Base-by-base conservation (phyloP, 2,113 vertebrate genomes). In the Pristiophorus japonicus region DNA sequence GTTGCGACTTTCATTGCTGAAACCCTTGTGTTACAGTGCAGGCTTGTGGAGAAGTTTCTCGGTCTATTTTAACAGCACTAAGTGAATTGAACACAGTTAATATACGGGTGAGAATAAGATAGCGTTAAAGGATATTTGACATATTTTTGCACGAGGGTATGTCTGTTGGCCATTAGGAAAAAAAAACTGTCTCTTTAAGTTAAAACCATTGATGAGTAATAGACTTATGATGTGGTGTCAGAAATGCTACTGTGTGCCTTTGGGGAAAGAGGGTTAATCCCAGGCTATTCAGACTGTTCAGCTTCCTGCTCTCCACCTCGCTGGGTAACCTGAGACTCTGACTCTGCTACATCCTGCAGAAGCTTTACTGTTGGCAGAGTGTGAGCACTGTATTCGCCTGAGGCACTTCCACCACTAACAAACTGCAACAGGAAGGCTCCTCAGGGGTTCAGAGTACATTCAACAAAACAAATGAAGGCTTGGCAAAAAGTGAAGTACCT, bases 331-430 rank as follows among this genome's bases (percentile, higher is more conserved):
- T 70, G 93, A 94, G 66, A 45, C 66, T 94, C 93, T 47, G 93
- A 94, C 93, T 94, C 93, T 94, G 93, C 93, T 94, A 94, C 93
- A 94, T 94, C 93, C 93, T 94, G 93, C 66, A 94, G 93, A 94
- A 67, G 93, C 93, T 94, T 94, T 94, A 70, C 93, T 94, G 93
- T 94, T 94, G 93, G 66, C 93, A 73, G 93, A 94, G 73, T 51
- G 93, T 94, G 70, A 73, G 93, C 93, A 94, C 93, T 73, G 66
- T 70, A 34, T 94, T 94, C 45, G 93, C 93, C 93, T 67, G 65
- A 94, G 93, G 93, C 65, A 94, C 93, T 94, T 94, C 93, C 93
- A 94, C 93, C 93, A 70, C 65, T 70, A 94, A 94, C 93, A 94
- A 94, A 94, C 93, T 94, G 65, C 93, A 94, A 67, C 93, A 94